Conservation (phyloP, 2,113 vertebrate species). For the Tragelaphus strepsiceros region DNA sequence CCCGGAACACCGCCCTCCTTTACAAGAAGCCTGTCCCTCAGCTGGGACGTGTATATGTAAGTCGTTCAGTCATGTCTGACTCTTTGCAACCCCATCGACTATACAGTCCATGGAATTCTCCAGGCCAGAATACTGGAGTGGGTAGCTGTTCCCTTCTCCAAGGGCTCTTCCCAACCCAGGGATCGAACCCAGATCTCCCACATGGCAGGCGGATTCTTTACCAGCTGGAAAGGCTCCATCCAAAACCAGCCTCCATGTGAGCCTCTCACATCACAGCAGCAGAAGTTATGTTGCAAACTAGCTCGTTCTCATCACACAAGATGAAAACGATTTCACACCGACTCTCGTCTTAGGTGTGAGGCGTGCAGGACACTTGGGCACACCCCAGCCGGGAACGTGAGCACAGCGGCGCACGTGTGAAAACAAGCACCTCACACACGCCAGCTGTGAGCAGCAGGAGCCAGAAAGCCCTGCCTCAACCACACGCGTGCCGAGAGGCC, state of each 20-base stretch:
- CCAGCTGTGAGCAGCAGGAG: background rate
- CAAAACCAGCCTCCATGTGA: background rate
- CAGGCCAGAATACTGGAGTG: background rate
- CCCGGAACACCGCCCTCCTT: background rate
- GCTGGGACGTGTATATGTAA: background rate
- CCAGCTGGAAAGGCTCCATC: background rate
- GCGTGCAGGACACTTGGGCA: background rate
- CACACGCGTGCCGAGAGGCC: rapidly evolving
- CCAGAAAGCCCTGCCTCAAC: background rate
- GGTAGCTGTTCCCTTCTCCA: background rate
- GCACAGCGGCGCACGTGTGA: rapidly evolving
- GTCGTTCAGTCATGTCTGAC: rapidly evolving
- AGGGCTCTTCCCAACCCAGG: background rate
- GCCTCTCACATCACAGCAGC: background rate
- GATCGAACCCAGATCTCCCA: background rate
- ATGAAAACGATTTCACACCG: background rate
- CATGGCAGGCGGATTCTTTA: background rate
- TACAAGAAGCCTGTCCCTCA: background rate
- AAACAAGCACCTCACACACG: rapidly evolving
- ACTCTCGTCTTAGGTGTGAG: background rate
- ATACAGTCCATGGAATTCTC: background rate
- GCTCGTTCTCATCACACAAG: background rate
- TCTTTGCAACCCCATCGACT: background rate
- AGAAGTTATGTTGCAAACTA: background rate
- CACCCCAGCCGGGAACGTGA: background rate